A percentile compares a stretch with the other conserved stretches of the same genome.
Evolutionary conservation across 2,797 vertebrate species (phyloP).

Genomic region (Trichosurus vulpecula): DNA sequence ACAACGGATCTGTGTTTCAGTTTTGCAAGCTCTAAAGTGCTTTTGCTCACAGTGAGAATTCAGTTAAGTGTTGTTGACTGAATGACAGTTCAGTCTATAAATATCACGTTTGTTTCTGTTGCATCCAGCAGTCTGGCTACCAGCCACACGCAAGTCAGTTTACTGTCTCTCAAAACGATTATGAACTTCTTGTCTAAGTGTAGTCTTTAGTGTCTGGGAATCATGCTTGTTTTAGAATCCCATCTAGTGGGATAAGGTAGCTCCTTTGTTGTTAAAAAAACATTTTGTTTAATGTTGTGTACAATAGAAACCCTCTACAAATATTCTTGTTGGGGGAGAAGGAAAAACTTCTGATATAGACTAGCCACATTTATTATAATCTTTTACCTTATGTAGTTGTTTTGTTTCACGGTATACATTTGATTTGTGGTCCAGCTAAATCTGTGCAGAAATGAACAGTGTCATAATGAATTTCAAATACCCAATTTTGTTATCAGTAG

Average conservation of each 20-base stretch:
- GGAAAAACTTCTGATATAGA: neutral
- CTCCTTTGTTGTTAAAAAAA: constrained; percentile 22
- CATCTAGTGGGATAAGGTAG: constrained; percentile 28
- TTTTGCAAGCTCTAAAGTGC: constrained; percentile 27
- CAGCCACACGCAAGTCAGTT: constrained; percentile 26
- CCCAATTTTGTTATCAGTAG: neutral
- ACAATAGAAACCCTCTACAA: neutral
- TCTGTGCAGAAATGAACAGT: neutral
- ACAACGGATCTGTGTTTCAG: constrained; percentile 1
- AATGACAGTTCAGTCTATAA: constrained; percentile 41
- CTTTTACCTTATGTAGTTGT: constrained; percentile 13
- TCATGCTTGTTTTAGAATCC: constrained; percentile 52
- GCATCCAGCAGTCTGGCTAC: constrained; percentile 41
- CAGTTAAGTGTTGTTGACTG: constrained; percentile 40
- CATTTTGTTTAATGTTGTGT: constrained; percentile 51
- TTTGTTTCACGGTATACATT: constrained; percentile 34
- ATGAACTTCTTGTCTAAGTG: constrained; percentile 5
- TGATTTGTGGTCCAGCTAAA: neutral
- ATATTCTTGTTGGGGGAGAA: constrained; percentile 1
- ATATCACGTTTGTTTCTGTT: constrained; percentile 57
- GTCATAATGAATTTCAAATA: neutral
- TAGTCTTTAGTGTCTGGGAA: constrained; percentile 22
- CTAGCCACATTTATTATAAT: neutral
- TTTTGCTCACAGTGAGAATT: constrained; percentile 44
- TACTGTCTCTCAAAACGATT: constrained; percentile 49